Percentiles rank a stretch among this genome's conserved stretches.
These are phyloP conservation scores for Apostichopus leukothele DNA, from an alignment of 53 echinoderm and acorn worm species.

Conservation along the genomic window DNA sequence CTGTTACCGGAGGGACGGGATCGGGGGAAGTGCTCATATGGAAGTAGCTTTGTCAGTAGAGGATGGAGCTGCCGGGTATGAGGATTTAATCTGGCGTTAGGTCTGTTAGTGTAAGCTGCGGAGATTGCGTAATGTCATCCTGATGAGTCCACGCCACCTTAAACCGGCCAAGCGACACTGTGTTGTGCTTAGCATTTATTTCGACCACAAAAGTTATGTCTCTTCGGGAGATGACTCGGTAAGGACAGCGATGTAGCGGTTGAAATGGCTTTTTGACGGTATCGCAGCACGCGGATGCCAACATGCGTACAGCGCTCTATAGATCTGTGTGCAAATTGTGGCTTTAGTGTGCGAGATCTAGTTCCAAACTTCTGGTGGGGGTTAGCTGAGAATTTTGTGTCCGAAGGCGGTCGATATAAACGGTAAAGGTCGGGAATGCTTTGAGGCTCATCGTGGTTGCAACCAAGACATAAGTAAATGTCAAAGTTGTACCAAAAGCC, in stretches of 20 bases:
- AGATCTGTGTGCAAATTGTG: constrained; percentile 13
- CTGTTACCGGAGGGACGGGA: too few relatives aligned
- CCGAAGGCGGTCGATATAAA: constrained; percentile 44
- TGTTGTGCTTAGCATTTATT: constrained; percentile 44
- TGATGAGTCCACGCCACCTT: constrained; percentile 39
- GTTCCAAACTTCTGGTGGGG: background rate
- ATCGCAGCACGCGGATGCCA: constrained; percentile 18
- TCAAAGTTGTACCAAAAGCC: constrained; percentile 47
- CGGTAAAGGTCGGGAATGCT: background rate
- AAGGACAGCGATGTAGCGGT: constrained; percentile 43
- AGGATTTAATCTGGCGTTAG: too few relatives aligned
- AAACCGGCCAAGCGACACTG: constrained; percentile 53
- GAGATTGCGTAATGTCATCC: too few relatives aligned
- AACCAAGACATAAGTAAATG: constrained; percentile 14
- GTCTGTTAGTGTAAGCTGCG: too few relatives aligned
- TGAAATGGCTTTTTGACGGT: constrained; percentile 50
- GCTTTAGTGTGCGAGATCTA: background rate
- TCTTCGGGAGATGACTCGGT: constrained; percentile 1
- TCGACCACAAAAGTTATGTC: constrained; percentile 36
- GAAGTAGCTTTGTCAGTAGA: too few relatives aligned
- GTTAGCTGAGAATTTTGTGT: constrained; percentile 41
- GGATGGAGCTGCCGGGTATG: too few relatives aligned
- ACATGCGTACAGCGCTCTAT: constrained; percentile 28
- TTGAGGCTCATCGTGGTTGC: too few relatives aligned
- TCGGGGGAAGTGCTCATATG: too few relatives aligned